Evolutionary conservation across 2,888 invertebrate genomes (phyloP).

Genomic region (Sericinus montela): DNA sequence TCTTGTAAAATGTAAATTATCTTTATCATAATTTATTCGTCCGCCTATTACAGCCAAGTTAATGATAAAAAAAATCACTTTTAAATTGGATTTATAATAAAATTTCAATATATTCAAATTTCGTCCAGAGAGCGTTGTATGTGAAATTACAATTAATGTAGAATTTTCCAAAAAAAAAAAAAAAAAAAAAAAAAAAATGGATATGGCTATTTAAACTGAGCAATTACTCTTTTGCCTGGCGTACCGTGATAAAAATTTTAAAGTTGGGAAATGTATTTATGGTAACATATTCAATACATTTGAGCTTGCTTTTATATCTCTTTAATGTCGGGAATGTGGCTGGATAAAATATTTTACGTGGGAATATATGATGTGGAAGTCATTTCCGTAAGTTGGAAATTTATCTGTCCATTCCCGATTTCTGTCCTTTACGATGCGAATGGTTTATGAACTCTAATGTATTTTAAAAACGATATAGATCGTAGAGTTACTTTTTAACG

Average conservation of each 20-base stretch:
- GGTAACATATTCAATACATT: conserved; percentile 1
- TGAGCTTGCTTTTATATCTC: conserved; percentile 3
- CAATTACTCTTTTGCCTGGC: neutral
- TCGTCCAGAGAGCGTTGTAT: neutral
- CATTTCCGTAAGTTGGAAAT: conserved; percentile 17
- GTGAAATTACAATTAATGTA: neutral
- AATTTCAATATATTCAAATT: conserved; percentile 12
- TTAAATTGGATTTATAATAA: too few relatives aligned
- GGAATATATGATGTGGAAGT: conserved; percentile 20
- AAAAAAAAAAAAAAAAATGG: too few relatives aligned
- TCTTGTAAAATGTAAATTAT: too few relatives aligned
- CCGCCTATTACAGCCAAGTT: too few relatives aligned
- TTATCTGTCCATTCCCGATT: conserved; percentile 14
- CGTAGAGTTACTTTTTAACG: too few relatives aligned
- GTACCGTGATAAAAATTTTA: neutral
- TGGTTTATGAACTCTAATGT: neutral
- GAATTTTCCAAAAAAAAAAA: conserved; percentile 6
- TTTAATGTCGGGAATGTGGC: conserved; percentile 11
- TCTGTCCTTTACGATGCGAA: conserved; percentile 8
- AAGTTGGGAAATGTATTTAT: conserved; percentile 1
- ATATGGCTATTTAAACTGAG: conserved; percentile 3
- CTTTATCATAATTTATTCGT: too few relatives aligned
- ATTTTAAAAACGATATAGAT: too few relatives aligned
- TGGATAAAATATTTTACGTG: conserved; percentile 15
- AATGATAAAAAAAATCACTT: too few relatives aligned